Percentiles rank a stretch among this genome's conserved stretches.
These are phyloP conservation scores for Hirudinaria manillensis DNA, from an alignment of 2,888 invertebrate species.

Conservation along the genomic window DNA sequence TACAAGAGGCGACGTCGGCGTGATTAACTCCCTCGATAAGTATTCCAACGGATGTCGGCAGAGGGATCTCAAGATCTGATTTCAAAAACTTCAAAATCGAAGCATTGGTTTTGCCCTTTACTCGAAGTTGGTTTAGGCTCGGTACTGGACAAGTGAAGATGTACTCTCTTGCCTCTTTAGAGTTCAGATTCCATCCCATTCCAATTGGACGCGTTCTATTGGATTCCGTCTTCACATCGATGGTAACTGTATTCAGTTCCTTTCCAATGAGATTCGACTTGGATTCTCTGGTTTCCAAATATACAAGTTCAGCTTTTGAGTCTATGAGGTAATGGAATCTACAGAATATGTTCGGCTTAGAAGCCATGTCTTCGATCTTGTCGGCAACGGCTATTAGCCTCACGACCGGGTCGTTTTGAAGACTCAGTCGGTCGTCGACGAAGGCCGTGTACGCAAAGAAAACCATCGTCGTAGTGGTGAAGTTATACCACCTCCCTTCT, in stretches of 20 bases:
- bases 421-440: constrained; percentile 24
- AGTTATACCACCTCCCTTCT: constrained; percentile 32
- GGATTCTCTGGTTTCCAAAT: neutral
- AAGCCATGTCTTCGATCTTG: constrained; percentile 1
- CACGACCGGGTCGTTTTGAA: constrained; percentile 26
- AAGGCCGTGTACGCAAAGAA: constrained; percentile 32
- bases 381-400: constrained; percentile 28
- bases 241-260: neutral
- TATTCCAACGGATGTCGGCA: neutral
- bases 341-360: neutral
- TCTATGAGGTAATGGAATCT: neutral
- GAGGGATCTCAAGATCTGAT: neutral
- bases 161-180: constrained; percentile 11
- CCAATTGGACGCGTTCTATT: constrained; percentile 9
- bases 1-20: constrained; percentile 16
- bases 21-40: constrained; percentile 1
- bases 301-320: neutral
- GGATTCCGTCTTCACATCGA: constrained; percentile 12
- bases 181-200: constrained; percentile 28
- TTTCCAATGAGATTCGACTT: neutral
- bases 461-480: constrained; percentile 1
- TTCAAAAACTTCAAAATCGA: neutral
- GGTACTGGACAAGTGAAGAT: constrained; percentile 28
- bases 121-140: constrained; percentile 9
- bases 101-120: constrained; percentile 1